Conservation (phyloP, 2,888 invertebrate species). For the Micropterix aruncella region DNA sequence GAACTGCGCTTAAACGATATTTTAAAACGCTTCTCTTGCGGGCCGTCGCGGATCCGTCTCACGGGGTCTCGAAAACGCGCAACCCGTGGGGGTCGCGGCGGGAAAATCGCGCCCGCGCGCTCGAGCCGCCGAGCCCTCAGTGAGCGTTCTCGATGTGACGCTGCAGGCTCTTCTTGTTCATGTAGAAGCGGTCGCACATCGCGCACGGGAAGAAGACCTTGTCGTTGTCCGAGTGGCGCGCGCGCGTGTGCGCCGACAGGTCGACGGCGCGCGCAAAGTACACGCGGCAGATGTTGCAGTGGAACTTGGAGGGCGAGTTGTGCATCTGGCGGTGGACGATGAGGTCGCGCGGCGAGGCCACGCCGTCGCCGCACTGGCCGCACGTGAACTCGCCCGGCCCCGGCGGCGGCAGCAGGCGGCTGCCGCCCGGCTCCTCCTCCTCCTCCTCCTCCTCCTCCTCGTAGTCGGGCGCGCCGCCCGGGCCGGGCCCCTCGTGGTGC, state of each 20-base stretch:
- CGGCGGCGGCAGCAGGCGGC: conserved; percentile 17
- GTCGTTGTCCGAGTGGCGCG: conserved; percentile 36
- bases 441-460: conserved; percentile 22
- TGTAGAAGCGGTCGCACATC: conserved; percentile 41
- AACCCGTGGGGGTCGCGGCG: neutral
- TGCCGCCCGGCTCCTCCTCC: conserved; percentile 25
- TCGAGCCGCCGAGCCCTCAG: no score
- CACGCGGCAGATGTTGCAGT: conserved; percentile 44
- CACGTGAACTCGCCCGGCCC: conserved; percentile 37
- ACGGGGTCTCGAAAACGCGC: neutral
- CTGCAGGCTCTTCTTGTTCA: conserved; percentile 38
- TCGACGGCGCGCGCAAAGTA: conserved; percentile 33
- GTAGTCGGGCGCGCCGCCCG: conserved; percentile 4
- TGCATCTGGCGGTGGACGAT: conserved; percentile 42
- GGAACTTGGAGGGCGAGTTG: conserved; percentile 33
- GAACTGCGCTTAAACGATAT: no score
- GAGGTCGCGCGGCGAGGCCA: conserved; percentile 36
- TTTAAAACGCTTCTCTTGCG: no score
- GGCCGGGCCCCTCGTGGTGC: conserved; percentile 28
- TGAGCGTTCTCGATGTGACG: conserved; percentile 41
- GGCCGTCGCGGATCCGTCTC: neutral
- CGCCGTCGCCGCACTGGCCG: conserved; percentile 39
- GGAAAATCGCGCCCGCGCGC: no score
- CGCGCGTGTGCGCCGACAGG: conserved; percentile 32
- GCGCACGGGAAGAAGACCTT: conserved; percentile 42